Evolutionary conservation across 2,797 vertebrate genomes (phyloP).

Genomic region (Crotalus adamanteus): DNA sequence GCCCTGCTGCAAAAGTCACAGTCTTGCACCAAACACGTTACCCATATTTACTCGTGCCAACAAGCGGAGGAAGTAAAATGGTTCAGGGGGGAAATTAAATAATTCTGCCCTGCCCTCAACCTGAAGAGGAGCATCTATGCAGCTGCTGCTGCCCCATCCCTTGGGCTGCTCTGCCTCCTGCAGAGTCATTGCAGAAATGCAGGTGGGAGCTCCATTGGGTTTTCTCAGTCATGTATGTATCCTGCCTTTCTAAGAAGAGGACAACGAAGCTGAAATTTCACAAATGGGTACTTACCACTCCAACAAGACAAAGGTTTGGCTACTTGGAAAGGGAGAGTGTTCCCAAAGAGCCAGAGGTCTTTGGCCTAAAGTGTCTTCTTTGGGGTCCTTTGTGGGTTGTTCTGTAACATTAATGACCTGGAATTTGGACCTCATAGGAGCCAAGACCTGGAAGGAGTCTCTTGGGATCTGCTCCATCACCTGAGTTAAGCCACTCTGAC

Average conservation of each 20-base stretch:
- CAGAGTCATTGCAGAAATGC: not conserved
- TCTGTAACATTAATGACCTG: not conserved
- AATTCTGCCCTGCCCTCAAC: not conserved
- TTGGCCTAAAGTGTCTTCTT: not conserved
- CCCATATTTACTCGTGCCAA: not conserved
- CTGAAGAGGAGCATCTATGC: not conserved
- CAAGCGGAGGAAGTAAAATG: not conserved
- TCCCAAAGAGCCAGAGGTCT: not conserved
- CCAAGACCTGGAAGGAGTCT: conserved; percentile 10
- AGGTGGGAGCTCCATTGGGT: not conserved
- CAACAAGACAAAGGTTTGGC: not conserved
- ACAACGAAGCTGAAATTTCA: not conserved
- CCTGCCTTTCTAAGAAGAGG: not conserved
- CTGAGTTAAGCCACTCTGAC: not conserved
- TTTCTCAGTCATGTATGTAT: not conserved
- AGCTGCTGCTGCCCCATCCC: not conserved
- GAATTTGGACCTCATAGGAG: not conserved
- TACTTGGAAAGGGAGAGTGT: not conserved
- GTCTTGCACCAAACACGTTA: not conserved
- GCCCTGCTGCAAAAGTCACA: not conserved
- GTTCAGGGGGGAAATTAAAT: not conserved
- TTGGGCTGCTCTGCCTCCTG: not conserved
- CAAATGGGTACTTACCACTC: not conserved
- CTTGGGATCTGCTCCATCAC: conserved; percentile 26
- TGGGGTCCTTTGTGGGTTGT: not conserved